A percentile compares a stretch with the other conserved stretches of the same genome.
Conservation (phyloP, 2,113 vertebrate species). For the Trogon surrucura region DNA sequence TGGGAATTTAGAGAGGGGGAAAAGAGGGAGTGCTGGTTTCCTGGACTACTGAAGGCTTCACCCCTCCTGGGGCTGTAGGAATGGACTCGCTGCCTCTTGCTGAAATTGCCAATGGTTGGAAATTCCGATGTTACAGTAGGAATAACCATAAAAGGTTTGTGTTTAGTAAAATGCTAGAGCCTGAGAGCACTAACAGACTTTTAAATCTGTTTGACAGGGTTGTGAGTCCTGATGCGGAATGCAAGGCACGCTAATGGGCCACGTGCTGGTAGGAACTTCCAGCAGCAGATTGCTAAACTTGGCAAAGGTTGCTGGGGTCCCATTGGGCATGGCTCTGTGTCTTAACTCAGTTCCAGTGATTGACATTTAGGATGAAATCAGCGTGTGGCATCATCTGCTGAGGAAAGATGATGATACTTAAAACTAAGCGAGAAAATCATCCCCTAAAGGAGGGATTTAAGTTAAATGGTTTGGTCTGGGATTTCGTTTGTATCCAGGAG, state of each 20-base stretch:
- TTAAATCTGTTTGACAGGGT: not conserved
- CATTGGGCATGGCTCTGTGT: not conserved
- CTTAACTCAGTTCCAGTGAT: no score
- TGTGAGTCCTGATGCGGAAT: not conserved
- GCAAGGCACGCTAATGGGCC: not conserved
- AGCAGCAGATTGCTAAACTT: not conserved
- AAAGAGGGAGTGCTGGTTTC: not conserved
- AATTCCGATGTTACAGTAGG: not conserved
- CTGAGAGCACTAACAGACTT: not conserved
- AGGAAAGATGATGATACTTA: not conserved
- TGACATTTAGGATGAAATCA: not conserved
- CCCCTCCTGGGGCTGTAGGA: not conserved
- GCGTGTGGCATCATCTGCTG: not conserved
- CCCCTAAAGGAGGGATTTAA: not conserved
- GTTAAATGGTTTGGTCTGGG: not conserved
- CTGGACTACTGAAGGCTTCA: not conserved
- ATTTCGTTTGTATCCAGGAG: not conserved
- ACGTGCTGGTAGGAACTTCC: not conserved
- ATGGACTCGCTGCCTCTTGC: not conserved
- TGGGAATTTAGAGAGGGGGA: not conserved
- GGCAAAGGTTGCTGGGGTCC: not conserved
- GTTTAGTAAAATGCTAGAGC: not conserved
- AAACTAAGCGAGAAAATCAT: not conserved
- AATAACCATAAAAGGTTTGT: not conserved
- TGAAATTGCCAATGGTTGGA: not conserved